Conservation (phyloP, 2,888 invertebrate genomes). For the Nymphalis urticae region DNA sequence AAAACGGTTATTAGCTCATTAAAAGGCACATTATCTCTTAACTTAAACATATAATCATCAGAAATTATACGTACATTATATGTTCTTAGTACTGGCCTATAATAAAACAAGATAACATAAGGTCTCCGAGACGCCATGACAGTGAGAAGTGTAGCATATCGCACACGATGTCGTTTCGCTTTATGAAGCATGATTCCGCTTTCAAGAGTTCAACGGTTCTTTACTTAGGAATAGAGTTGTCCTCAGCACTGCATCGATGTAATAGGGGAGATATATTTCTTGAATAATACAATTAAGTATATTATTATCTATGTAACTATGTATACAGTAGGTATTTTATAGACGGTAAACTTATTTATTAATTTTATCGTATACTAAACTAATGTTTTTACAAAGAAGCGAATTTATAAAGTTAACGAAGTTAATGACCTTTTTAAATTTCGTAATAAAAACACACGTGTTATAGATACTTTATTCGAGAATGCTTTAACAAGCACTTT, state of each 20-base stretch:
- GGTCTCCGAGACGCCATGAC: conserved; percentile 15
- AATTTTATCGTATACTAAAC: too few species aligned
- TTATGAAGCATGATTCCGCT: conserved; percentile 61
- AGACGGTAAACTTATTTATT: too few species aligned
- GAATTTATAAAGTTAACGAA: too few species aligned
- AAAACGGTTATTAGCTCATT: conserved; percentile 5
- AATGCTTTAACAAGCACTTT: too few species aligned
- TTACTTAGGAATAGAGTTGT: conserved; percentile 9
- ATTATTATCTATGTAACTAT: too few species aligned
- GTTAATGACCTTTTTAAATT: too few species aligned
- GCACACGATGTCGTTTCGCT: conserved; percentile 56
- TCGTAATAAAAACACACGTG: too few species aligned
- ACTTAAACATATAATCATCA: conserved; percentile 13
- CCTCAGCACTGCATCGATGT: neutral
- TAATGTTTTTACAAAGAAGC: too few species aligned
- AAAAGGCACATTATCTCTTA: neutral
- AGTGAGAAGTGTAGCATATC: conserved; percentile 54
- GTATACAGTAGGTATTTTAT: too few species aligned
- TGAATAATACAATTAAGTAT: too few species aligned
- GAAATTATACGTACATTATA: neutral
- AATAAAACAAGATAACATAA: conserved; percentile 22
- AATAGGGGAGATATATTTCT: neutral
- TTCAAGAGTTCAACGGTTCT: conserved; percentile 38
- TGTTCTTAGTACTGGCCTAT: neutral
- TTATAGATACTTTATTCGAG: too few species aligned